Base-by-base conservation (phyloP, 2,888 invertebrate genomes). In the Bhutanitis thaidina region DNA sequence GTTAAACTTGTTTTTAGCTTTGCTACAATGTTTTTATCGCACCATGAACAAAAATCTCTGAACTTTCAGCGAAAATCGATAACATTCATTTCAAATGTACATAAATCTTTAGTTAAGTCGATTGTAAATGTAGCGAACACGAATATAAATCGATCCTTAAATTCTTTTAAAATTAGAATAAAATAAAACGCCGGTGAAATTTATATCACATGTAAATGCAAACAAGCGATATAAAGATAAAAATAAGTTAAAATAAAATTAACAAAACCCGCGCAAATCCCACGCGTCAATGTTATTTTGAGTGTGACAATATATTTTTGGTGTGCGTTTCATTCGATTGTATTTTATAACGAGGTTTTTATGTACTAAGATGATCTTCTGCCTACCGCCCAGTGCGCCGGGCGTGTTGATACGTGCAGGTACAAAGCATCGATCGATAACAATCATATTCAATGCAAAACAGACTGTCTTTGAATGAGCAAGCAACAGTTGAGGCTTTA, bases 361-460 rank as follows among this genome's bases (percentile, higher is more conserved):
- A 35, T 25, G 27, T 38, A 36, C 27, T 36, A 41, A 49, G 37
- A 50, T 56, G 35, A 56, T 53, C 46, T n/a, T 51, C 38, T 48
- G 20, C 32, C 46, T 25, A 49, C 46, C 47, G 32, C 41, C 47
- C 45, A 51, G 39, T 37, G 52, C 41, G 49, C 44, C 34, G 15
- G 25, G 54, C 52, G 55, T 59, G 58, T 54, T 58, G 55, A 59
- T 60, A 57, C 55, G 48, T 15, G 50, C 49, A 43, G 43, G 52
- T 54, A 59, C 61, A 57, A 56, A 57, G 56, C 52, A 37, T 47
- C 51, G 48, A 43, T 48, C 53, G 74, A 74, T 75, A 63, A 67
- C 62, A 60, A 74, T 73, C 74, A 59, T 61, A 67, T 68, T 67
- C 64, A 68, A 72, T 70, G 71, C 71, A 71, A 74, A 71, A 60